phyloP scores from a whole-genome alignment of 2,888 invertebrate species.

The Hanleya hanleyi region DNA sequence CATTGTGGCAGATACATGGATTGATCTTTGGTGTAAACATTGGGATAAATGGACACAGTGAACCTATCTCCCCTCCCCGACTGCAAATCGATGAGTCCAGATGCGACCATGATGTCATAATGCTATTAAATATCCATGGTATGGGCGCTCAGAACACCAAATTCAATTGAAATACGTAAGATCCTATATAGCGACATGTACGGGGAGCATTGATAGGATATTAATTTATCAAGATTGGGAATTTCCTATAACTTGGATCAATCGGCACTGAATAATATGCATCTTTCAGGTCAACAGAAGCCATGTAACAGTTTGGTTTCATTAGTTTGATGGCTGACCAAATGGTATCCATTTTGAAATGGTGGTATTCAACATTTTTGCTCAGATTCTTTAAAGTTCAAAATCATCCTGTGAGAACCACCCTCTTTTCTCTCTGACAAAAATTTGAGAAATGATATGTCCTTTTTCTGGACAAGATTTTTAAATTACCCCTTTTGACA shows the following conservation, averaged over 20 bases:
- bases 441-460: not conserved
- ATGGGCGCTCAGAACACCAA: too few species aligned
- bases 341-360: conserved; percentile 1
- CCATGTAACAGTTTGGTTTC: not conserved
- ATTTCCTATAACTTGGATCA: not conserved
- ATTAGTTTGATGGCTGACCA: not conserved
- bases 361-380: not conserved
- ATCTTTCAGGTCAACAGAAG: not conserved
- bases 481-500: not conserved
- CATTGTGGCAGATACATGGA: too few species aligned
- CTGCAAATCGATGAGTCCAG: too few species aligned
- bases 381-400: not conserved
- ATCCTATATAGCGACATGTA: too few species aligned
- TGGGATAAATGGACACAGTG: too few species aligned
- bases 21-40: too few species aligned
- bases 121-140: too few species aligned
- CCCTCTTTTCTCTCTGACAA: not conserved
- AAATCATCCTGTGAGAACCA: not conserved
- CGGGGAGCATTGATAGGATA: too few species aligned
- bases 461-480: not conserved
- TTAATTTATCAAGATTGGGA: not conserved
- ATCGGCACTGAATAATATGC: not conserved
- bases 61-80: too few species aligned
- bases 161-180: too few species aligned
- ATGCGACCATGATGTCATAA: too few species aligned